Base-by-base conservation (phyloP, 1,140 invertebrate species). In the Drosophila mauritiana region DNA sequence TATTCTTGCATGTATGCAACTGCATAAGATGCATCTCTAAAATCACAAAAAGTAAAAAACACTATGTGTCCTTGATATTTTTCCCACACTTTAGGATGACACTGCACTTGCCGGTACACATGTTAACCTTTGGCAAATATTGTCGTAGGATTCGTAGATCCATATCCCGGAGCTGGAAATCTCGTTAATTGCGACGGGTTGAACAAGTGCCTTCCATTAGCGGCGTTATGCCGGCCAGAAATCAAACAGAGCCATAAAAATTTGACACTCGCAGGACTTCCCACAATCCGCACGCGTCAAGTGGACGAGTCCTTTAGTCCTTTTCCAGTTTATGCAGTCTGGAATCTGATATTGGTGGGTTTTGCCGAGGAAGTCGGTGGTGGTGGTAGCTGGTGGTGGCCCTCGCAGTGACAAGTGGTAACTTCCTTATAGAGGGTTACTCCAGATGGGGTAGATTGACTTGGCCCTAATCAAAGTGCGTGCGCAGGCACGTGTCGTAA, bases 231-330 rank as follows among this genome's bases (percentile, higher is more conserved):
- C 82, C 76, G 63, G 57, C 43, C 61, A 73, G 76, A 89, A 88
- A 89, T 88, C 84, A 88, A 88, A 88, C 84, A 89, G 69, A 88
- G 83, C 84, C 84, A 83, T 91, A 91, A 90, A 91, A 91, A 88
- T 88, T 75, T 90, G 88, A 78, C 79, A 90, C 80, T 86, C 59
- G 53, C 59, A 65, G 77, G 76, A 58, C 79, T 91, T 90, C 65
- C 73, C 88, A 78, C 79, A 80, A 82, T 65, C 65, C 73, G 63
- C 78, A 82, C 82, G 78, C 78, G 79, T 73, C 77, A 78, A 83
- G 70, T 78, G 74, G 20, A 62, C 43, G 42, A 37, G n/a, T 39
- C 31, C 40, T 45, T 6, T 8, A 10, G 6, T 8, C 57, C 37
- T 55, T 40, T 48, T 46, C 15, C 17, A 45, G 27, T 61, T 52